Conservation (phyloP, 1,140 invertebrate species). For the Spodoptera litura region DNA sequence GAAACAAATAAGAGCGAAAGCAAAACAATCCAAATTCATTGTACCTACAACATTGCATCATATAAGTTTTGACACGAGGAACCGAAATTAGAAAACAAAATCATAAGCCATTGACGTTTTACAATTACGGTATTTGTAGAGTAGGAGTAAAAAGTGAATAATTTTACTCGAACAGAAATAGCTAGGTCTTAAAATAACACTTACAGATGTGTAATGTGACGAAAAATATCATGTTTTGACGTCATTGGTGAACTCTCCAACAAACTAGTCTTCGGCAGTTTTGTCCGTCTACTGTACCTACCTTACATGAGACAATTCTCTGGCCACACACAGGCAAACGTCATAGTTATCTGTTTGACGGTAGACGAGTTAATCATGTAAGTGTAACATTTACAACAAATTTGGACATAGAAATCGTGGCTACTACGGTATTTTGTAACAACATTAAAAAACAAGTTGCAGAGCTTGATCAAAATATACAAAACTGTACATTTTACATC, state of each 20-base stretch:
- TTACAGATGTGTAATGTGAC: background rate
- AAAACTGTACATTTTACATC: too few species aligned
- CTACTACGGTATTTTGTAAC: too few species aligned
- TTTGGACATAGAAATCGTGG: too few species aligned
- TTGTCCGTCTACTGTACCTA: too few species aligned
- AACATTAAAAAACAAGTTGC: too few species aligned
- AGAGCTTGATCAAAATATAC: too few species aligned
- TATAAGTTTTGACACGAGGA: background rate
- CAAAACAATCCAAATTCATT: background rate
- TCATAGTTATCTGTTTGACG: too few species aligned
- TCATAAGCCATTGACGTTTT: conserved; percentile 17
- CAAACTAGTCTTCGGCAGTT: background rate
- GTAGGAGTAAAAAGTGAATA: background rate
- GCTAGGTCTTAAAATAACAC: conserved; percentile 13
- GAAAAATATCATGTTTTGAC: conserved; percentile 21
- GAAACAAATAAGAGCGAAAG: background rate
- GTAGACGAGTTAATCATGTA: too few species aligned
- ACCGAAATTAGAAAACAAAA: background rate
- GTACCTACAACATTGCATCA: background rate
- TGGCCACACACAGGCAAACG: too few species aligned
- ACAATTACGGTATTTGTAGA: background rate
- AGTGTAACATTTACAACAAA: too few species aligned
- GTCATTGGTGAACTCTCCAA: conserved; percentile 22
- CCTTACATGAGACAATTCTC: too few species aligned
- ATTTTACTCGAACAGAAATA: conserved; percentile 19